These are phyloP conservation scores for Drosophila mayri DNA, from an alignment of 1,140 invertebrate genomes.

Conservation along the genomic window DNA sequence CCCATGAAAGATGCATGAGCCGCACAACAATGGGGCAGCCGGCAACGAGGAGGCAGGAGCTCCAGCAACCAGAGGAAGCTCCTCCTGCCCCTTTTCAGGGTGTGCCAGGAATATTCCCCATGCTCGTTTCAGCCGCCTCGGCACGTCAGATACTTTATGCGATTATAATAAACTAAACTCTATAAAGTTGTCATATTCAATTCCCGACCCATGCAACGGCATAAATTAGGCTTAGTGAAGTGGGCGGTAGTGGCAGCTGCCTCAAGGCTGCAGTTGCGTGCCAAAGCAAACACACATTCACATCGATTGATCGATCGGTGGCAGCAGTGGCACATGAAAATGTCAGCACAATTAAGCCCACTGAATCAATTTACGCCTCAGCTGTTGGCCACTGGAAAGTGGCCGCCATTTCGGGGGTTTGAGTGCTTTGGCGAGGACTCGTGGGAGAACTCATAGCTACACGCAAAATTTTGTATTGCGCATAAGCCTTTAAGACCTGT, in stretches of 20 bases:
- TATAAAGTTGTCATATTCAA: constrained; percentile 81
- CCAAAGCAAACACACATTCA: constrained; percentile 28
- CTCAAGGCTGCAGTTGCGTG: constrained; percentile 48
- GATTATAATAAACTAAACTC: constrained; percentile 81
- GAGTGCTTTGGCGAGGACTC: not conserved
- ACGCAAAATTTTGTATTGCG: constrained; percentile 53
- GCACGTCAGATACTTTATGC: constrained; percentile 75
- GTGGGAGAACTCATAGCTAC: constrained; percentile 29
- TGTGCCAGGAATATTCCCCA: constrained; percentile 13
- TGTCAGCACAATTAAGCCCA: constrained; percentile 77
- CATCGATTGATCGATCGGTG: constrained; percentile 65
- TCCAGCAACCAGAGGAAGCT: not conserved
- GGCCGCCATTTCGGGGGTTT: not conserved
- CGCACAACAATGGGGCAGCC: constrained; percentile 35
- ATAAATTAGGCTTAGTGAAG: constrained; percentile 77
- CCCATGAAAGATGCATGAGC: constrained; percentile 78
- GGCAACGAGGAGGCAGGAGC: not conserved
- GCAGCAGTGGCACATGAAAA: constrained; percentile 62
- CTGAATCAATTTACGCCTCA: constrained; percentile 75
- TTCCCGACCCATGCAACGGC: constrained; percentile 64
- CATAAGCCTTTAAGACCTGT: constrained; percentile 74
- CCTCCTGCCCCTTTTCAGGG: not conserved
- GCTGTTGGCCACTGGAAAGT: constrained; percentile 39
- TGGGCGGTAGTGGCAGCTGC: not conserved
- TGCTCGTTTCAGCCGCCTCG: constrained; percentile 46